Evolutionary conservation across 1,140 invertebrate species (phyloP).

Genomic region (Nylanderia fulva): DNA sequence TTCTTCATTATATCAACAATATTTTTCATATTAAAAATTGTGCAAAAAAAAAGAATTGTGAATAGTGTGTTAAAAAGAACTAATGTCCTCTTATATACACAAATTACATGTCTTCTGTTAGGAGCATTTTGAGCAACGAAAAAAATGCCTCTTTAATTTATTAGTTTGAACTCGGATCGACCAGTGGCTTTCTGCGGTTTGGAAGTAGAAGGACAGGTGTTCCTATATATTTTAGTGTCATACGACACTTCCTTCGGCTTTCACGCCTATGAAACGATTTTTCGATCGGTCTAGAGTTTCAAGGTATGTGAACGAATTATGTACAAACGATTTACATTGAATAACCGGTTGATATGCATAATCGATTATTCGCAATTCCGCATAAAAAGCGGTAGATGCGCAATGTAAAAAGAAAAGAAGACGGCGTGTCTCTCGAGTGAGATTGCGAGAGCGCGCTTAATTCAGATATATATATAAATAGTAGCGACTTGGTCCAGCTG

Average conservation of each 20-base stretch:
- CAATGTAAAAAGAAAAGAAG: slow-evolving; percentile 15
- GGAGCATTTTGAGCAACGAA: not conserved
- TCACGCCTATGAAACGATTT: slow-evolving; percentile 24
- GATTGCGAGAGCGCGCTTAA: slow-evolving; percentile 21
- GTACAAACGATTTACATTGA: slow-evolving; percentile 45
- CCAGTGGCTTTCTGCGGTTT: slow-evolving; percentile 2
- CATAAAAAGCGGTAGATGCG: not conserved
- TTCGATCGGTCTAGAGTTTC: slow-evolving; percentile 15
- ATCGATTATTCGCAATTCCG: slow-evolving; percentile 21
- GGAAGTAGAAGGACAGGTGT: slow-evolving; percentile 21
- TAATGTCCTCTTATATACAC: not conserved
- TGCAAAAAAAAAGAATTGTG: not conserved
- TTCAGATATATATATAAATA: slow-evolving; percentile 5
- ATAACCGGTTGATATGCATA: slow-evolving; percentile 12
- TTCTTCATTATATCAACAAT: not conserved
- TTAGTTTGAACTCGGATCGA: slow-evolving; percentile 10
- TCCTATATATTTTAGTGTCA: not conserved
- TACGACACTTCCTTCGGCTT: slow-evolving; percentile 18
- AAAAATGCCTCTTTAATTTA: slow-evolving; percentile 26
- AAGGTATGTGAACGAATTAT: slow-evolving; percentile 10
- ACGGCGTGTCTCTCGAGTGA: not conserved
- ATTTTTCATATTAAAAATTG: not conserved
- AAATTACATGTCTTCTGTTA: not conserved
- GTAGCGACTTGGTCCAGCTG: slow-evolving; percentile 19
- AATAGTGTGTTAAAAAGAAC: not conserved